These are phyloP conservation scores for Ceyx melanurus DNA, from an alignment of 2,113 vertebrate species.

Conservation along the genomic window DNA sequence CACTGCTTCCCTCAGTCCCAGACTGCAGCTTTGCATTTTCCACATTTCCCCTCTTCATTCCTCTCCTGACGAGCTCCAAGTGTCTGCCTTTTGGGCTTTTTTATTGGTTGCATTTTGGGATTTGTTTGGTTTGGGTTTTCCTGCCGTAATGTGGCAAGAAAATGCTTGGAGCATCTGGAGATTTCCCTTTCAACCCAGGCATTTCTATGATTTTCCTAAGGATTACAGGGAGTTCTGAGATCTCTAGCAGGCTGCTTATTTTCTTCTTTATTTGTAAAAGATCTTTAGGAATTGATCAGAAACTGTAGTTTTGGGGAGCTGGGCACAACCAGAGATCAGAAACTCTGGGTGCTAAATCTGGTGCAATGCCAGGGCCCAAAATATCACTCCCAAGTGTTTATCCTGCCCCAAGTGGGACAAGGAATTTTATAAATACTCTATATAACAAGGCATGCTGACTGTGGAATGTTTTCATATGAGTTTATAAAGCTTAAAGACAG, in stretches of 20 bases:
- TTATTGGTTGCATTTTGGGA: not conserved
- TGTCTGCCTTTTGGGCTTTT: not conserved
- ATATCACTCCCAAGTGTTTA: not conserved
- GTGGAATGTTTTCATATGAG: not conserved
- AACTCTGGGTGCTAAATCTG: not conserved
- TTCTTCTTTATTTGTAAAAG: not conserved
- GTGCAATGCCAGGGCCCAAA: accelerated
- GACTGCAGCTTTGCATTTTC: not conserved
- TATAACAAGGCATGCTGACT: not conserved
- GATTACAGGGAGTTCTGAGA: not conserved
- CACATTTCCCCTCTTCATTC: not conserved
- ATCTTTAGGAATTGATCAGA: not conserved
- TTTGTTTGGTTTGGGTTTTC: no score
- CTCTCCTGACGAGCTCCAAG: not conserved
- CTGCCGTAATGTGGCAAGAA: not conserved
- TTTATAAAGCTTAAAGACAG: not conserved
- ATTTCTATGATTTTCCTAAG: not conserved
- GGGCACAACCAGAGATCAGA: not conserved
- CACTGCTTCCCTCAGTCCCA: accelerated
- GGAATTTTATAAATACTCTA: not conserved
- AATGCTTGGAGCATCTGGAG: not conserved
- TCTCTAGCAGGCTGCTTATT: not conserved
- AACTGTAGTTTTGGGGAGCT: not conserved
- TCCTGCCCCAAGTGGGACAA: not conserved
- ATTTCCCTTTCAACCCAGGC: no score